Conservation (phyloP, 2,113 vertebrate genomes). For the Heteronetta atricapilla region DNA sequence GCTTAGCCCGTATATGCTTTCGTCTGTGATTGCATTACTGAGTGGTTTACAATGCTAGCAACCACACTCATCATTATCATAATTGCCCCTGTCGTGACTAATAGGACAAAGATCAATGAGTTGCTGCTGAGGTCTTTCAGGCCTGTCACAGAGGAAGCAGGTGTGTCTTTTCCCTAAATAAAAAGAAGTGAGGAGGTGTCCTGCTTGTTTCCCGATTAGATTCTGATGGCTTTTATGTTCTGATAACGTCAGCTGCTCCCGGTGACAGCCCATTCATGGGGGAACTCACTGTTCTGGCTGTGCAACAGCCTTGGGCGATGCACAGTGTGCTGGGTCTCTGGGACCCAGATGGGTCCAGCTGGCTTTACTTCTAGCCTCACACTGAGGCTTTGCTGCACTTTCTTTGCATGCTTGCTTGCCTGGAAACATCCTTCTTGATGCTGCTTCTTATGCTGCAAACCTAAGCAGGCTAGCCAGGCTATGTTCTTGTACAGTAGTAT, state of each 20-base stretch:
- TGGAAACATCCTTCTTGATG: neutral
- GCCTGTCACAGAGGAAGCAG: neutral
- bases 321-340: neutral
- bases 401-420: neutral
- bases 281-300: neutral
- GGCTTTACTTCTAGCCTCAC: neutral
- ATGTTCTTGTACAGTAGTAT: neutral
- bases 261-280: neutral
- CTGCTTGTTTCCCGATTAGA: neutral
- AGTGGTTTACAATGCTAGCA: neutral
- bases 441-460: neutral
- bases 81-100: conserved; percentile 28
- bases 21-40: neutral
- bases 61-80: neutral
- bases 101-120: neutral
- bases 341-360: neutral
- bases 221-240: neutral
- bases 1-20: neutral
- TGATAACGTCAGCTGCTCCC: neutral
- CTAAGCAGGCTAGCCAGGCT: neutral
- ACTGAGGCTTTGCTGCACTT: neutral
- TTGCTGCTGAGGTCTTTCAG: neutral
- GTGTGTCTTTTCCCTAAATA: neutral
- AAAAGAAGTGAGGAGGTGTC: neutral
- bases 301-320: neutral